phyloP scores from a whole-genome alignment of 2,113 vertebrate genomes.

The Polypterus senegalus region DNA sequence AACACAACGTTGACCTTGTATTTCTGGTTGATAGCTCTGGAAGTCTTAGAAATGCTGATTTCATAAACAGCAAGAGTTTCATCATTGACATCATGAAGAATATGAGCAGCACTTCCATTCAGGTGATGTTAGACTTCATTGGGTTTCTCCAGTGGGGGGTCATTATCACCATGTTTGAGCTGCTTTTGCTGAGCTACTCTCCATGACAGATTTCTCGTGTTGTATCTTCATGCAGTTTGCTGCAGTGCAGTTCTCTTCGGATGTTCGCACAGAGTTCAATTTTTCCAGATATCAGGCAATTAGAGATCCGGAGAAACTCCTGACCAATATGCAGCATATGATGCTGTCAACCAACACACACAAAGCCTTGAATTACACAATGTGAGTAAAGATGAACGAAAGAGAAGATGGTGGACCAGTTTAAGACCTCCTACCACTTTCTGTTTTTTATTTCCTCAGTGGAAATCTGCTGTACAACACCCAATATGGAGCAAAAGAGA shows the following conservation, averaged over 20 bases:
- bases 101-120: constrained; percentile 46
- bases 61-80: constrained; percentile 47
- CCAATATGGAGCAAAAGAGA: constrained; percentile 33
- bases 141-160: neutral
- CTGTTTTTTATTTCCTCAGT: constrained; percentile 10
- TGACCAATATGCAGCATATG: constrained; percentile 25
- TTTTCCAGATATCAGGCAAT: constrained; percentile 39
- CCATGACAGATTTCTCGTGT: neutral
- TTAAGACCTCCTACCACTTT: too few species aligned
- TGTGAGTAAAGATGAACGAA: constrained; percentile 40
- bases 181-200: neutral
- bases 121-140: constrained; percentile 31
- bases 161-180: too few species aligned
- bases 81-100: constrained; percentile 48
- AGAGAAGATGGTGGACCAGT: too few species aligned
- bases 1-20: constrained; percentile 55
- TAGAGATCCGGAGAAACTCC: constrained; percentile 24
- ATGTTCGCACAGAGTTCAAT: constrained; percentile 32
- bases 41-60: constrained; percentile 36
- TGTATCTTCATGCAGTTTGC: constrained; percentile 48
- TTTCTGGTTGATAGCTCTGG: constrained; percentile 66
- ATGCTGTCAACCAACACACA: too few species aligned
- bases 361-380: constrained; percentile 39
- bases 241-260: constrained; percentile 52
- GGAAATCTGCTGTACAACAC: constrained; percentile 20